These are phyloP conservation scores for Cetoscarus ocellatus DNA, from an alignment of 2,797 vertebrate species.

Conservation along the genomic window DNA sequence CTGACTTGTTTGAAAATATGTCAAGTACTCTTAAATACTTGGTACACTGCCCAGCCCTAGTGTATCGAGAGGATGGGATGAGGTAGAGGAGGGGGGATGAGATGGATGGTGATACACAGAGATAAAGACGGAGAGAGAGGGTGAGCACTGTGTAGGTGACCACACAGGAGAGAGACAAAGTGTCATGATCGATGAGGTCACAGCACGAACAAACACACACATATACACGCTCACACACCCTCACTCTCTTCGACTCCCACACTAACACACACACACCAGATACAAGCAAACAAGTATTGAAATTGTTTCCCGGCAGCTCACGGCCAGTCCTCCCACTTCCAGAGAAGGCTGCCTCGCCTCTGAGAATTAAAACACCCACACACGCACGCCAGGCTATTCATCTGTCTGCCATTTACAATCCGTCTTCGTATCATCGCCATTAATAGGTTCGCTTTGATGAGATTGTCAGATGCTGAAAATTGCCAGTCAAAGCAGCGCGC, in stretches of 20 bases:
- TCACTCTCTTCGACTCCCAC: conserved; percentile 15
- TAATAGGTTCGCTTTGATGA: conserved; percentile 79
- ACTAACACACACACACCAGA: conserved; percentile 7
- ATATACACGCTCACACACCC: conserved; percentile 10
- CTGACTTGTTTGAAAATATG: no score
- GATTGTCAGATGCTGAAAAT: conserved; percentile 74
- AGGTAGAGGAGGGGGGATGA: conserved; percentile 32
- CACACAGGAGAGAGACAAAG: conserved; percentile 71
- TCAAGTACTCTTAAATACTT: no score
- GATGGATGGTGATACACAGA: conserved; percentile 65
- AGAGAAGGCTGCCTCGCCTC: conserved; percentile 29
- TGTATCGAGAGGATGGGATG: conserved; percentile 8
- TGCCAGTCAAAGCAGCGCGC: conserved; percentile 64
- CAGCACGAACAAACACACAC: conserved; percentile 34
- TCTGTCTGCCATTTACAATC: conserved; percentile 69
- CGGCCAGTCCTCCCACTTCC: conserved; percentile 53
- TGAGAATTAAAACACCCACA: conserved; percentile 70
- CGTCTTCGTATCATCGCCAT: conserved; percentile 67
- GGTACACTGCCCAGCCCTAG: no score
- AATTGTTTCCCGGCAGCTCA: conserved; percentile 47
- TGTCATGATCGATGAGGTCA: conserved; percentile 81
- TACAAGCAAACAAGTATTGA: conserved; percentile 37
- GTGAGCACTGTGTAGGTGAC: conserved; percentile 73
- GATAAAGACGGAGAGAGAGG: conserved; percentile 73
- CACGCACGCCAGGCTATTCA: conserved; percentile 60